These are phyloP conservation scores for Pegoplata infirma DNA, from an alignment of 2,888 invertebrate genomes.

Conservation along the genomic window DNA sequence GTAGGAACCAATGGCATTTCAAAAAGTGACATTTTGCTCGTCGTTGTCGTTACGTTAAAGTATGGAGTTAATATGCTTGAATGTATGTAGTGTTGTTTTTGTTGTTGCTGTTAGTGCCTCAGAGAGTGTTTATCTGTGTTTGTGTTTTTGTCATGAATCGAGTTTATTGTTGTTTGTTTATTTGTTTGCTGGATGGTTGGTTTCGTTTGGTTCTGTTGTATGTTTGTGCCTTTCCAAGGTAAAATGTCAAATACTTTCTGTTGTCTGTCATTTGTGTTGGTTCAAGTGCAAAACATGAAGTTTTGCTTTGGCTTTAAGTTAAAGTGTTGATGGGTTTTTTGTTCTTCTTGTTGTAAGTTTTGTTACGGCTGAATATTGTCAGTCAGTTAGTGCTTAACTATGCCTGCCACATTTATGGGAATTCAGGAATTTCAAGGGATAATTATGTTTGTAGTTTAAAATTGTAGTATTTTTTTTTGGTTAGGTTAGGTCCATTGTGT, in stretches of 20 bases:
- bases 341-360: slow-evolving; percentile 59
- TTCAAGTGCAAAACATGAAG: slow-evolving; percentile 64
- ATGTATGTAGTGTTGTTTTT: neutral
- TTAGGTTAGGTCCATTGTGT: too few relatives aligned
- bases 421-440: neutral
- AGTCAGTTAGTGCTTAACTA: slow-evolving; percentile 26
- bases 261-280: slow-evolving; percentile 70
- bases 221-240: slow-evolving; percentile 69
- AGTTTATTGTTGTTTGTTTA: slow-evolving; percentile 64
- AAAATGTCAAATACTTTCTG: slow-evolving; percentile 76
- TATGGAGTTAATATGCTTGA: slow-evolving; percentile 31
- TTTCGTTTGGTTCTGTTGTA: slow-evolving; percentile 34
- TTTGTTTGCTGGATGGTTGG: slow-evolving; percentile 50
- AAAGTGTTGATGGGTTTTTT: slow-evolving; percentile 61
- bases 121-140: neutral
- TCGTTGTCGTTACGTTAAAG: slow-evolving; percentile 59
- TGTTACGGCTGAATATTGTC: slow-evolving; percentile 58
- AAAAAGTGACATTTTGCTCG: slow-evolving; percentile 76
- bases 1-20: slow-evolving; percentile 76
- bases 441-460: too few relatives aligned
- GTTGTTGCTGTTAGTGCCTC: neutral
- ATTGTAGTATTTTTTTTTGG: too few relatives aligned
- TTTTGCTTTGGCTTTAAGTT: slow-evolving; percentile 61
- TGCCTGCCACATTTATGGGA: neutral
- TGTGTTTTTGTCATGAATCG: slow-evolving; percentile 18